phyloP scores from a whole-genome alignment of 2,113 vertebrate genomes.

The Pyxicephalus adspersus region DNA sequence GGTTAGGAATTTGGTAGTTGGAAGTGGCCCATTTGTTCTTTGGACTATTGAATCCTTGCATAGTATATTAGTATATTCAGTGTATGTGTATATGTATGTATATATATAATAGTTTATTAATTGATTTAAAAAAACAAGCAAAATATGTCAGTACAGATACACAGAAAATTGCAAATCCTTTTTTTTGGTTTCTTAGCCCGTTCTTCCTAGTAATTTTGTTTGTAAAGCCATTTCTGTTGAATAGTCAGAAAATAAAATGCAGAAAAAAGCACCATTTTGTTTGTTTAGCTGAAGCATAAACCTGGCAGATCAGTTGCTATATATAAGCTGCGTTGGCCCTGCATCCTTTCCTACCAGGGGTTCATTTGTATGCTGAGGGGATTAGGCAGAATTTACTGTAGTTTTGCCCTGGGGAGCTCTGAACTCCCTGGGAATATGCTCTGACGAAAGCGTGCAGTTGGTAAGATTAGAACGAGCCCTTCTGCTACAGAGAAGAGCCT shows the following conservation, averaged over 20 bases:
- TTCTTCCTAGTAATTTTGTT: neutral
- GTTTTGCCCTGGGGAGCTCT: constrained; percentile 83
- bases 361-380: constrained; percentile 93
- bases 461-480: constrained; percentile 84
- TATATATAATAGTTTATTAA: too few species aligned
- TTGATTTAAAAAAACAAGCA: too few species aligned
- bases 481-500: constrained; percentile 73
- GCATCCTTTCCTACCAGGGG: constrained; percentile 75
- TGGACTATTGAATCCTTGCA: too few species aligned
- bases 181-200: too few species aligned
- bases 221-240: neutral
- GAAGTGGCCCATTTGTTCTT: too few species aligned
- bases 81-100: too few species aligned
- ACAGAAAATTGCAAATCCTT: too few species aligned
- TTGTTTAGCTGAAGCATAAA: constrained; percentile 70
- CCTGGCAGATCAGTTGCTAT: constrained; percentile 65
- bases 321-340: constrained; percentile 69
- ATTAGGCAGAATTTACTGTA: constrained; percentile 93
- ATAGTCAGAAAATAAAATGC: constrained; percentile 18
- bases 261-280: constrained; percentile 61
- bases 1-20: too few species aligned
- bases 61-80: too few species aligned
- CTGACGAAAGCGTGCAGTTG: constrained; percentile 79
- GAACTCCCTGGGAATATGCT: constrained; percentile 81
- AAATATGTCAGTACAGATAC: too few species aligned